Evolutionary conservation across 1,140 invertebrate genomes (phyloP), one percentile per base, ranked within the genome.

Genomic region (Drosophila tani): DNA sequence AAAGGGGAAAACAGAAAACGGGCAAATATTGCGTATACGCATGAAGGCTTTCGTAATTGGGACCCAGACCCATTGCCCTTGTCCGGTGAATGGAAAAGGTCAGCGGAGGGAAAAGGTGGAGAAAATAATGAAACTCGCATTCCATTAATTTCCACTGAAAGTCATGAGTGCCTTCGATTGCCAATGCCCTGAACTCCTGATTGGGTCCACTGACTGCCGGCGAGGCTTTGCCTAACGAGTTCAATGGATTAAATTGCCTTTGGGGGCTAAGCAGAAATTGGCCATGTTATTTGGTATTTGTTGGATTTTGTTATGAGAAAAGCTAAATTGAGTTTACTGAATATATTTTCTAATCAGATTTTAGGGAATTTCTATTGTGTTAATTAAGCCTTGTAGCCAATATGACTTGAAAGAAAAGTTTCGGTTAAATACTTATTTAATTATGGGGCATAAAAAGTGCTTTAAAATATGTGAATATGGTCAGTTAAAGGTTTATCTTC

Each of bases 21-120:
- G 70, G 15, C 45, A 59, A 70, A 82, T 60, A 85, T 74, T 85
- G 69, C 79, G 82, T 75, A 86, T 85, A 82, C 82, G 82, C 60
- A 57, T 56, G 49, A 15, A 38, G 41, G 69, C 50, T 29, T 46
- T 59, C 40, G 51, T 60, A 73, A 73, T 73, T 73, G 67, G 69
- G 19, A n/a, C 14, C 24, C 43, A 15, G 45, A 11, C 17, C 19
- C 35, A 51, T 35, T 66, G 69, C 41, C 60, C 71, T 58, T 69
- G 81, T 49, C 67, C 55, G 29, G 12, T 35, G 65, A 55, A 70
- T 59, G 40, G 49, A 41, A 75, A 73, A 63, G 71, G 68, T 73
- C 71, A 46, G 69, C 24, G 58, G 8, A 27, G 35, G 19, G 32
- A 35, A 41, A 45, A 29, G 24, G 5, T 19, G 45, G 5, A 27